Base-by-base conservation (phyloP, 92 coral and sea anemone species). In the Actinernus sp. region DNA sequence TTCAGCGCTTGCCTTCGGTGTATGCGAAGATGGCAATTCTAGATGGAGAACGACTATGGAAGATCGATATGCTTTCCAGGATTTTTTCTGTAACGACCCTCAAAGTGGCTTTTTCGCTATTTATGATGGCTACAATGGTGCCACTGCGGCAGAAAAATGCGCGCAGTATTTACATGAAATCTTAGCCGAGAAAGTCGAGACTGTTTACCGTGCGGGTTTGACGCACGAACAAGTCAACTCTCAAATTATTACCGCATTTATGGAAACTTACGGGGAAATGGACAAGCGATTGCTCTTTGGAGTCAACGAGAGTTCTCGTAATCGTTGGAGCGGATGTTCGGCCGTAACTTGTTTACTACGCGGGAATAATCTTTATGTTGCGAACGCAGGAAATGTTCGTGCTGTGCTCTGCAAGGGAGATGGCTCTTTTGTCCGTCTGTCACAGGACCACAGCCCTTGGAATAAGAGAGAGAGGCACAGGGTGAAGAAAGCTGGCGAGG, bases 291-390 rank as follows among this genome's bases (percentile, higher is more conserved):
- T 95, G 24, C 80, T 87, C 0, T 57, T 61, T 47, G 99, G 99
- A 3, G 88, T 83, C 16, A 76, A 91, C 1, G 99, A 95, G 65
- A 84, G 63, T 12, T 95, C 99, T 0, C 76, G 99, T 27, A 95
- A 95, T 45, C 95, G 99, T 1, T 95, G 99, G 99, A 95, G 99
- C 48, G 99, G 99, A 0, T 95, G 99, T 64, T 95, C 99, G 3
- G 99, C 99, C 2, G 47, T 79, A 0, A 88, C 97, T 17, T 91
- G 99, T 44, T 50, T 95, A 26, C 74, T 95, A 6, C 55, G 94
- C 2, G 92, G 92, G 17, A 74, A 84, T 22, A 71, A 68, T 26
- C 74, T 95, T 19, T 92, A 87, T 55, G 90, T 95, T 14, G 97
- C 99, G 11, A 95, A 95, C 78, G 97, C 89, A 0, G 99, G 99